Conservation (phyloP, 2,113 vertebrate genomes). For the Brachypteracias leptosomus region DNA sequence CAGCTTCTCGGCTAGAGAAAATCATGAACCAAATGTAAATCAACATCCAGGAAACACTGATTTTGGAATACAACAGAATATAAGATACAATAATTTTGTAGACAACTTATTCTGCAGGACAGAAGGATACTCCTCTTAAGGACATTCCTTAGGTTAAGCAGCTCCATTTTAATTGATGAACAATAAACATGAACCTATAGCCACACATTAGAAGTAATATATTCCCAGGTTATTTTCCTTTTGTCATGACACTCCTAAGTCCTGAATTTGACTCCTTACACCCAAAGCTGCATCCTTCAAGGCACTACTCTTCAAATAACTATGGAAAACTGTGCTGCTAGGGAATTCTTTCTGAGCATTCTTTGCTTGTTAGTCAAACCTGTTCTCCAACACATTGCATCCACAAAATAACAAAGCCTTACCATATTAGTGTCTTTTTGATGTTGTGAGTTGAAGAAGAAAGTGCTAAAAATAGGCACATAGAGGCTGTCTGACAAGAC, state of each 20-base stretch:
- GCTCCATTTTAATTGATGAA: neutral
- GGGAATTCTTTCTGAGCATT: neutral
- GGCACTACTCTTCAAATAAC: neutral
- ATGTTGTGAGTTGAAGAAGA: conserved; percentile 86
- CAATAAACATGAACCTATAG: neutral
- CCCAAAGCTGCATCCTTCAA: neutral
- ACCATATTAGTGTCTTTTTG: conserved; percentile 79
- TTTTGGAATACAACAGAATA: neutral
- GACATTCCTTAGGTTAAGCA: neutral
- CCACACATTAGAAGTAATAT: neutral
- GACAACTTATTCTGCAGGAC: neutral
- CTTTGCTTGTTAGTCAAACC: neutral
- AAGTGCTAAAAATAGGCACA: conserved; percentile 87
- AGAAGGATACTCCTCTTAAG: neutral
- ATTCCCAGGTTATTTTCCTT: neutral
- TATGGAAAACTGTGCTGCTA: neutral
- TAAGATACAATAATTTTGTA: neutral
- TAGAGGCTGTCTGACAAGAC: conserved; percentile 88
- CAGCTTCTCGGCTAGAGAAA: neutral
- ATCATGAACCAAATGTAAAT: neutral
- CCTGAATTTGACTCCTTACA: neutral
- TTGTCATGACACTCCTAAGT: neutral
- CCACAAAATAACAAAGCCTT: conserved; percentile 35
- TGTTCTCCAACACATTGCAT: neutral
- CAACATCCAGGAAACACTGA: neutral